phyloP scores from a whole-genome alignment of 2,113 vertebrate genomes.

The Elaphurus davidianus region DNA sequence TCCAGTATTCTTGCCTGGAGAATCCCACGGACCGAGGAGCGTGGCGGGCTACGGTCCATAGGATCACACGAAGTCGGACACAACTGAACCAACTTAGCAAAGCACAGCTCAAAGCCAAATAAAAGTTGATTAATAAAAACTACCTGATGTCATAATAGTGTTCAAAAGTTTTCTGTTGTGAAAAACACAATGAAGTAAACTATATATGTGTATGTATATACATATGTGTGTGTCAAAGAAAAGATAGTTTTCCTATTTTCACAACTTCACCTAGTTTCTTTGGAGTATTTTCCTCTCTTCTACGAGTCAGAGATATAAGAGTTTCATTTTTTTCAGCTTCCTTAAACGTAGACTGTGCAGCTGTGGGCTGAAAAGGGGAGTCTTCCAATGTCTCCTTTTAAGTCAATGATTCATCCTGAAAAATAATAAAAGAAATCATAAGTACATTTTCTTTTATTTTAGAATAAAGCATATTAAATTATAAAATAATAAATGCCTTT shows the following conservation, averaged over 20 bases:
- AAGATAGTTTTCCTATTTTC: not conserved
- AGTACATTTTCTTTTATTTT: not conserved
- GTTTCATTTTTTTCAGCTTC: not conserved
- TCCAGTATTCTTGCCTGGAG: too few relatives aligned
- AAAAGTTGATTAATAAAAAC: too few relatives aligned
- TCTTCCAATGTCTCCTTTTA: not conserved
- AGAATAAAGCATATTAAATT: not conserved
- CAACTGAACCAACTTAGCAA: too few relatives aligned
- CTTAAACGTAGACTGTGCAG: not conserved
- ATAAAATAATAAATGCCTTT: not conserved
- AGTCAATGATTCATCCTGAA: not conserved
- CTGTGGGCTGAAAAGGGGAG: not conserved
- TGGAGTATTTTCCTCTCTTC: not conserved
- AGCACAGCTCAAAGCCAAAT: too few relatives aligned
- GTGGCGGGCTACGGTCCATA: too few relatives aligned
- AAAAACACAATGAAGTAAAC: not conserved
- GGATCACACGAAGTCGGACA: too few relatives aligned
- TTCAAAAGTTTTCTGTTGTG: not conserved
- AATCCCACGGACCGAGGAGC: too few relatives aligned
- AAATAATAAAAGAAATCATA: not conserved
- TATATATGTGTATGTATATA: not conserved
- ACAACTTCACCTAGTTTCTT: not conserved
- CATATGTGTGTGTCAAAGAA: not conserved
- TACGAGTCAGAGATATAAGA: not conserved
- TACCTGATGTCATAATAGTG: too few relatives aligned